Evolutionary conservation across 2,113 vertebrate genomes (phyloP), one percentile per base, ranked within the genome.

Genomic region (Oplegnathus fasciatus): DNA sequence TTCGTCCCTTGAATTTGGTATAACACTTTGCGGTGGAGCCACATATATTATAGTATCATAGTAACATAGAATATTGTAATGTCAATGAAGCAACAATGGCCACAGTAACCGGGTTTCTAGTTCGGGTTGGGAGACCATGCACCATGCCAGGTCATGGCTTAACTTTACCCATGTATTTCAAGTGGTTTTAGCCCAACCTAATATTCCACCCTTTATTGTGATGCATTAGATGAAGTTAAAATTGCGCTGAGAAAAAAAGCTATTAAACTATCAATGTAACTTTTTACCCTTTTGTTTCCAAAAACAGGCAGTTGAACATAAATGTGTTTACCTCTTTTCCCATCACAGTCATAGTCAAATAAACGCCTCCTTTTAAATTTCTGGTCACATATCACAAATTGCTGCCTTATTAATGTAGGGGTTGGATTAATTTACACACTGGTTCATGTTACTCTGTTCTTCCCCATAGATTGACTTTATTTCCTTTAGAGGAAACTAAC

Each of bases 401-500:
- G n/a, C 24, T 18, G 28, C 14, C 17, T 44, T 15, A 3, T 4
- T 54, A 44, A 52, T 52, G 34, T 24, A 57, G 37, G 22, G 18
- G 34, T 44, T 74, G 26, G 20, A 71, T 42, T 20, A 11, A 28
- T 72, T 48, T 14, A 34, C 54, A 58, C 37, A 54, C 6, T 61
- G 20, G 50, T 22, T 50, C 17, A 15, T 50, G 3, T 70, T 75
- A 24, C 22, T 40, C 40, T 0, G 34, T 52, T 78, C n/a, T 48
- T 54, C 6, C 73, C 22, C 28, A 55, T 34, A 26, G 20, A 40
- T 73, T 34, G 18, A 57, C 24, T 34, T 65, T 4, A n/a, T 61
- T 75, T 84, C 26, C 24, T 62, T 26, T 34, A 32, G 20, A 62
- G 30, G 58, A 76, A 67, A 46, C 22, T 76, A 65, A 37, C 32